A percentile compares a stretch with the other conserved stretches of the same genome.
phyloP scores from a whole-genome alignment of 2,888 invertebrate genomes.

The Taphrorychus bicolor region DNA sequence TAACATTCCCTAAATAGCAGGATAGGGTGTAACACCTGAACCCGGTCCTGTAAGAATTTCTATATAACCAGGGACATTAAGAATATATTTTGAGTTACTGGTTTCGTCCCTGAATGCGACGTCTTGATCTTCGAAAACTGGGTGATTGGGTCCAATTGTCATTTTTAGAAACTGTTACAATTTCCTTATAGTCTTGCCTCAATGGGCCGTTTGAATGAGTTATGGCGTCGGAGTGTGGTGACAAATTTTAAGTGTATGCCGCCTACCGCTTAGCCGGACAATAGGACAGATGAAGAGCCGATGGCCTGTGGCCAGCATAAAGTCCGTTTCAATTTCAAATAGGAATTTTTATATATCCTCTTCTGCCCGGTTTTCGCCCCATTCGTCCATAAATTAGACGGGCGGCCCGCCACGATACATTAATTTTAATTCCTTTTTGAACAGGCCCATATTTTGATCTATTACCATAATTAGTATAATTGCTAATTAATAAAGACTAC shows the following conservation, averaged over 20 bases:
- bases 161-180: slow-evolving; percentile 41
- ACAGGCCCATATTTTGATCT: slow-evolving; percentile 4
- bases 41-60: not conserved
- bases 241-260: slow-evolving; percentile 47
- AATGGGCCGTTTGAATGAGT: slow-evolving; percentile 50
- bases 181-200: slow-evolving; percentile 48
- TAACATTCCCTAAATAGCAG: too few relatives aligned
- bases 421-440: not conserved
- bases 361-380: not conserved
- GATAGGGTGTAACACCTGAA: too few relatives aligned
- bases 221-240: slow-evolving; percentile 48
- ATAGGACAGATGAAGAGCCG: slow-evolving; percentile 32
- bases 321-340: not conserved
- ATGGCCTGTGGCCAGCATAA: slow-evolving; percentile 5
- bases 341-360: not conserved
- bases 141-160: slow-evolving; percentile 47
- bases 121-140: not conserved
- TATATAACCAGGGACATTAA: not conserved
- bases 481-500: slow-evolving; percentile 2
- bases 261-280: slow-evolving; percentile 36
- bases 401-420: not conserved
- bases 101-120: not conserved
- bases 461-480: slow-evolving; percentile 3
- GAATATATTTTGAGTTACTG: not conserved
- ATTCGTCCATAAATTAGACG: not conserved